Evolutionary conservation across 1,140 invertebrate genomes (phyloP), one percentile per base, ranked within the genome.

Genomic region (Drosophila tsacasi): DNA sequence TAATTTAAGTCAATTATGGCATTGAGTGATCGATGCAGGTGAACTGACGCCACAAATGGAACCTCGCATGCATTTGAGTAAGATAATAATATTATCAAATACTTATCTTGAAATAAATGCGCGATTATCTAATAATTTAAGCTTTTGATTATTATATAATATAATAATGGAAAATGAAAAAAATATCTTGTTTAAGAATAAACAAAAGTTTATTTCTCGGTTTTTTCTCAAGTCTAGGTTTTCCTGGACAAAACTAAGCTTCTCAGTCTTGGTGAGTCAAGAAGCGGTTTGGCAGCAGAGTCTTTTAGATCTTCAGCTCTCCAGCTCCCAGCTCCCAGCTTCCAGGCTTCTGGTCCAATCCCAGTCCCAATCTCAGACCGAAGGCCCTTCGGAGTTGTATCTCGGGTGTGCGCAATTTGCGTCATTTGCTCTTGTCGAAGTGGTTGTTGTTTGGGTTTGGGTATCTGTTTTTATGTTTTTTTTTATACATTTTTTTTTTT

Each of bases 391-490:
- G 67, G 40, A 68, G 42, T 67, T 39, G 30, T 44, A 19, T 44
- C 67, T 73, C 54, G 52, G 67, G 35, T 73, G 21, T 59, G 19
- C 35, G 68, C 82, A 65, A 86, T 79, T 86, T 87, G 79, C 83
- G 83, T 86, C 83, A 86, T 86, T 86, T 66, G 69, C 76, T 65
- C 60, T 68, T 66, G 68, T 77, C 64, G 68, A 54, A 52, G 62
- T 67, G 79, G 42, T 52, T 58, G 52, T 63, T 72, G 37, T 66
- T 75, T 46, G 40, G 42, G 44, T 7, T 47, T 21, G 19, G 35
- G 59, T 39, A 54, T 60, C 54, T 39, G 15, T 30, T 54, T 69
- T 74, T 73, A 46, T 72, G 10, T 63, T 19, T 44, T 63, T 19
- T 44, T 42, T 42, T 52, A n/a, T 32, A 13, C 19, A 19, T n/a